A percentile compares a stretch with the other conserved stretches of the same genome.
phyloP scores from a whole-genome alignment of 1,140 invertebrate genomes.

The Zaprionus tsacasi region DNA sequence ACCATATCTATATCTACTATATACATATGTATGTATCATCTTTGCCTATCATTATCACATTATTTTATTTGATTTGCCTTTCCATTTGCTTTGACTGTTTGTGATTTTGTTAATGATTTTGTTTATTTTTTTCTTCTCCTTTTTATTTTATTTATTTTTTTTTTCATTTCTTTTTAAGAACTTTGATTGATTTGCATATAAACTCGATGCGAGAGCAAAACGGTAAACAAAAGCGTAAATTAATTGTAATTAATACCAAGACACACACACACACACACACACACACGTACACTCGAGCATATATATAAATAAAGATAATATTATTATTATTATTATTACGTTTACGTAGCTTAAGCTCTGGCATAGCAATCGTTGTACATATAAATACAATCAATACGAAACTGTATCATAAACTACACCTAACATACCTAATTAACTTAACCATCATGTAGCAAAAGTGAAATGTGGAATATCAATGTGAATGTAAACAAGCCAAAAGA shows the following conservation, averaged over 20 bases:
- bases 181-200: slow-evolving; percentile 33
- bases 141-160: slow-evolving; percentile 31
- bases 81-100: slow-evolving; percentile 17
- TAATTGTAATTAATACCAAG: slow-evolving; percentile 56
- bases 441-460: slow-evolving; percentile 23
- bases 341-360: slow-evolving; percentile 34
- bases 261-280: slow-evolving; percentile 5
- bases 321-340: slow-evolving; percentile 7
- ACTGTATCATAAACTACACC: slow-evolving; percentile 38
- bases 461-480: slow-evolving; percentile 65
- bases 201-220: slow-evolving; percentile 32
- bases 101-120: slow-evolving; percentile 45
- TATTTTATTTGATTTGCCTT: slow-evolving; percentile 22
- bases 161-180: slow-evolving; percentile 47
- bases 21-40: slow-evolving; percentile 5
- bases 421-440: slow-evolving; percentile 31
- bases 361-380: slow-evolving; percentile 30
- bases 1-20: background rate
- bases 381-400: slow-evolving; percentile 5
- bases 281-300: background rate
- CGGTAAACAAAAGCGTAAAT: slow-evolving; percentile 47
- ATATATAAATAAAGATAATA: slow-evolving; percentile 13
- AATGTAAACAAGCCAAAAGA: slow-evolving; percentile 80
- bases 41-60: slow-evolving; percentile 33
- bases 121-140: slow-evolving; percentile 25